Conservation (phyloP, 2,797 vertebrate species). For the Eulemur rubriventer region DNA sequence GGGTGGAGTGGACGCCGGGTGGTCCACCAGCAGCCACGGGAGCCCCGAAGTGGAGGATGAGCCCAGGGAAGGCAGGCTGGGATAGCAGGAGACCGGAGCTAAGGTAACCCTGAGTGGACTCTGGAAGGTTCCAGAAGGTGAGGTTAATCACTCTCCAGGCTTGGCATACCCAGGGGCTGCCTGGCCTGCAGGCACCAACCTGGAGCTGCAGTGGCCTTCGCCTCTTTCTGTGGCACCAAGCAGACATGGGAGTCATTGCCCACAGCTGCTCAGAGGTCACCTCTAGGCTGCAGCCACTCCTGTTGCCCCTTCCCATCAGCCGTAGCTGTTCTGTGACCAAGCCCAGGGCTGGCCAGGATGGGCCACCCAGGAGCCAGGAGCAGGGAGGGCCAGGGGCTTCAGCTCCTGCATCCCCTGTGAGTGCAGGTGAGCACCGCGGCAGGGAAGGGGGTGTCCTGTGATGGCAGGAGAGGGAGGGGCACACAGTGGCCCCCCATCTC, state of each 20-base stretch:
- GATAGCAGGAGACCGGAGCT: background rate
- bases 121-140: background rate
- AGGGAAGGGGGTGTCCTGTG: background rate
- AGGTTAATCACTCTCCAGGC: background rate
- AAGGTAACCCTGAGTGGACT: background rate
- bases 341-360: background rate
- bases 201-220: fast-evolving
- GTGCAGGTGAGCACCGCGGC: background rate
- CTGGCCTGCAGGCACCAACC: fast-evolving
- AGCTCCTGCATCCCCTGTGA: background rate
- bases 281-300: background rate
- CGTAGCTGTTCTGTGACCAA: background rate
- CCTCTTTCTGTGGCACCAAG: background rate
- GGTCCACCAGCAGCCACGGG: fast-evolving
- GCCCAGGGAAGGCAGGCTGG: background rate
- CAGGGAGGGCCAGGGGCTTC: background rate
- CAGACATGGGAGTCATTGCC: background rate
- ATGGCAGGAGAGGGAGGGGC: background rate
- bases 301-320: too few species aligned
- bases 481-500: background rate
- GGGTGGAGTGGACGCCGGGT: fast-evolving
- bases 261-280: background rate
- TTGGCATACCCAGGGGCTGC: fast-evolving
- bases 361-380: background rate
- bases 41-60: background rate